Evolutionary conservation across 2,797 vertebrate genomes (phyloP), one percentile per base, ranked within the genome.

Genomic region (Sphenopsis melanotis): DNA sequence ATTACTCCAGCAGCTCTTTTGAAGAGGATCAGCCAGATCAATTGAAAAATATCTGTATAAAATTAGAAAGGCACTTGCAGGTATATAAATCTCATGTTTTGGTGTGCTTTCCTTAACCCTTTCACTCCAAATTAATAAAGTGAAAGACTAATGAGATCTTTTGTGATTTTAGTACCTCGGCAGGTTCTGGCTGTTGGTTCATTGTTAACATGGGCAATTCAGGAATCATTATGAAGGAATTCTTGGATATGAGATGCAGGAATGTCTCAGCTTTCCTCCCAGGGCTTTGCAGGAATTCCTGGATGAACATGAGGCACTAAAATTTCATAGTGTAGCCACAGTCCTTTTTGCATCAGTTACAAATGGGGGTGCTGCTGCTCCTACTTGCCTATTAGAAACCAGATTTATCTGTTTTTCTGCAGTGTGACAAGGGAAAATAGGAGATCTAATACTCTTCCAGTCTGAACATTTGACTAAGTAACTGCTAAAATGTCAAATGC

Each of bases 1-100:
- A 64, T 82, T 84, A 50, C 21, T 92, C 18, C 26, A 49, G 71
- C 46, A 74, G 24, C 69, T 78, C 86, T 93, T 95, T 91, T 90
- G 83, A 90, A 82, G 78, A 90, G 20, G 10, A 41, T 89, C 36
- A 39, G 42, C 57, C 42, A 37, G 87, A 93, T 95, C 70, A 44
- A 60, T 61, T 80, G 49, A 60, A 77, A 88, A 42, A 66, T 42
- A 15, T n/a, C 66, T 47, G 7, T 61, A 34, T 26, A 29, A 69
- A 69, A 22, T 29, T 84, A 56, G 39, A 90, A 78, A 59, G 24
- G 10, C 39, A 44, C 0, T 0, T 71, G n/a, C 15, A 57, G n/a
- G 12, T 49, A 2, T 74, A 29, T 30, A 50, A 66, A 36, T 37
- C 16, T 64, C 37, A 34, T 26, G 2, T 32, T 80, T 59, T 64